Base-by-base conservation (phyloP, 2,888 invertebrate species). In the Hydropsyche betteni region DNA sequence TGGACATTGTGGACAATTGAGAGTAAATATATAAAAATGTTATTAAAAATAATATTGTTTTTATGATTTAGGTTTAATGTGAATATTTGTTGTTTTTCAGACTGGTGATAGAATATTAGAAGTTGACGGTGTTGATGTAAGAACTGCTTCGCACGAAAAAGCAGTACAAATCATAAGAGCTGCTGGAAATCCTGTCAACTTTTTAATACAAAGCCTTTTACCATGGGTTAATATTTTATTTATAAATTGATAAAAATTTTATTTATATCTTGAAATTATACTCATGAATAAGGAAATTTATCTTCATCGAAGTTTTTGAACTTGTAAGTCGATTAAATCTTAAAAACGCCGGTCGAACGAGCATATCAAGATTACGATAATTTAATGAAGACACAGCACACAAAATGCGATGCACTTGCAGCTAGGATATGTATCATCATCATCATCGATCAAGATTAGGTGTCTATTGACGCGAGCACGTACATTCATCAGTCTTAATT, bases 81-180 rank as follows among this genome's bases (percentile, higher is more conserved):
- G 1, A 44, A 7, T 61, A 61, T 61, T 61, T 75, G 55, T 74
- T 79, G 76, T 79, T 78, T 84, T 88, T 24, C 87, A 95, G 92
- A 93, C 94, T 74, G 96, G 96, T 0, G 96, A 96, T 85, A 88
- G 95, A 75, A 95, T 96, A 81, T 86, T 96, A 79, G 95, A 96
- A 84, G 96, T 99, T 38, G 97, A 97, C 82, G 97, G 96, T 8
- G 90, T 93, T 38, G 96, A 97, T 86, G 90, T 99, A 71, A 88
- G 96, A 76, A 91, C 94, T 79, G 96, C 97, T 6, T 95, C 94
- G 80, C 98, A 99, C 83, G 98, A 98, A 82, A 89, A 93, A 80
- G 98, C 98, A 0, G 98, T 99, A 10, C 93, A 96, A 84, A 93
- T 96, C 8, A 99, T 99, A 82, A 93, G 96, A 83, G 93, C 94